These are phyloP conservation scores for Neogobius melanostomus DNA, from an alignment of 2,113 vertebrate genomes.

Conservation along the genomic window DNA sequence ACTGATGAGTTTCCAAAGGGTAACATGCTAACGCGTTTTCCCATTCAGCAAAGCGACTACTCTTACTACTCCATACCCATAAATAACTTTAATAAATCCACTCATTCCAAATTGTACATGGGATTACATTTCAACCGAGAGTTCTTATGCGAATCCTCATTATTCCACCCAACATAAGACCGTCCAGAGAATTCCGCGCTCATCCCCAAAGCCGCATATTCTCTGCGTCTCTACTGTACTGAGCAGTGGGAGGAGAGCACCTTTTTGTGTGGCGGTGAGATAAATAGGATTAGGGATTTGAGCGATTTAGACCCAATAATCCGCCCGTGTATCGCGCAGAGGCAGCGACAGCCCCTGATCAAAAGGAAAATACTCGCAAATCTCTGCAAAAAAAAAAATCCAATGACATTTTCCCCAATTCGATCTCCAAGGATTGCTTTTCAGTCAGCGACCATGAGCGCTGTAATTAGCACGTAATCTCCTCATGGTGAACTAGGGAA, in stretches of 20 bases:
- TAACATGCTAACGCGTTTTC: too few species aligned
- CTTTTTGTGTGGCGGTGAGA: constrained; percentile 68
- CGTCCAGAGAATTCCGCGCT: background rate
- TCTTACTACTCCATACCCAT: too few species aligned
- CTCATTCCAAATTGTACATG: too few species aligned
- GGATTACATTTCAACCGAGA: background rate
- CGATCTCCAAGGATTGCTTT: constrained; percentile 58
- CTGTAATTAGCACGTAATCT: constrained; percentile 72
- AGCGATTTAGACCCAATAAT: constrained; percentile 74
- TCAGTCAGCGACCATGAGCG: constrained; percentile 49
- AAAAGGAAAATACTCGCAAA: constrained; percentile 61
- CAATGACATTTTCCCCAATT: constrained; percentile 51
- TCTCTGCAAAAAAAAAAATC: constrained; percentile 49
- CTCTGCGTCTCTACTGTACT: constrained; percentile 47
- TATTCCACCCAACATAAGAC: background rate
- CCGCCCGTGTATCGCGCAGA: constrained; percentile 69
- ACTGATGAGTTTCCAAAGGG: too few species aligned
- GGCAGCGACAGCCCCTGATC: constrained; percentile 60
- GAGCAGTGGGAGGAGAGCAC: constrained; percentile 65
- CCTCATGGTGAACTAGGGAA: constrained; percentile 36
- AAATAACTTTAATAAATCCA: too few species aligned
- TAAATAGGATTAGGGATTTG: constrained; percentile 79
- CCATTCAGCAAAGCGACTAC: too few species aligned
- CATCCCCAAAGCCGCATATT: background rate
- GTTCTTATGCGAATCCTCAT: background rate